A percentile compares a stretch with the other conserved stretches of the same genome.
phyloP scores from a whole-genome alignment of 2,888 invertebrate species.

The Myopa testacea region DNA sequence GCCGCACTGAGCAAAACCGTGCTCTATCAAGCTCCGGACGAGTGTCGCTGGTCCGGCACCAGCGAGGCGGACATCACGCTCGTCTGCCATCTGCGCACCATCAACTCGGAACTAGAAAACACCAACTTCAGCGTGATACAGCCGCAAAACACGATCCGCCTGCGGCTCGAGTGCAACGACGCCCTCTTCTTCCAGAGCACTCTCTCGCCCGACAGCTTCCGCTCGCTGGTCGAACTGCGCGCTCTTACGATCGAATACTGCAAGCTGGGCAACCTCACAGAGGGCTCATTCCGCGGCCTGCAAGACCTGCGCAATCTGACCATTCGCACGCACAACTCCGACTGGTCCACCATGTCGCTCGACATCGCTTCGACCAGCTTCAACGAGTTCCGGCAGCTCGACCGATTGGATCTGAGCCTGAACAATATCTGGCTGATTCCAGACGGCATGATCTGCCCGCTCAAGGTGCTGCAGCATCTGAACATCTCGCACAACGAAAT shows the following conservation, averaged over 20 bases:
- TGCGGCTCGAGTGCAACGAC: constrained; percentile 84
- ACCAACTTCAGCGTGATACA: constrained; percentile 90
- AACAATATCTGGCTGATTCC: constrained; percentile 92
- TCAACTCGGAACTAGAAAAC: constrained; percentile 88
- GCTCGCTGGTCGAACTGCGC: constrained; percentile 83
- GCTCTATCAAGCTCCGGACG: constrained; percentile 84
- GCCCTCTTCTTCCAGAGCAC: constrained; percentile 84
- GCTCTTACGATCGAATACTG: constrained; percentile 87
- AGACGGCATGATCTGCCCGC: constrained; percentile 85
- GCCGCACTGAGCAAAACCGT: constrained; percentile 68
- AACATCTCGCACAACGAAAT: constrained; percentile 89
- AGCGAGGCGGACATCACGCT: constrained; percentile 75
- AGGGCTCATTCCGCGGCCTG: constrained; percentile 83
- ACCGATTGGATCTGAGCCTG: constrained; percentile 85
- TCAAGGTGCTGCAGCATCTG: constrained; percentile 81
- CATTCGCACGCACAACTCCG: constrained; percentile 85
- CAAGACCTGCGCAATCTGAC: constrained; percentile 86
- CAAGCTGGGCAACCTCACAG: constrained; percentile 86
- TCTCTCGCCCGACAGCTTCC: constrained; percentile 81
- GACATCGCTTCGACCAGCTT: constrained; percentile 85
- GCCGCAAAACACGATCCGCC: constrained; percentile 83
- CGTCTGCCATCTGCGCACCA: constrained; percentile 82
- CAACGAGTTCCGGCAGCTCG: constrained; percentile 81
- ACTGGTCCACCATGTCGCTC: constrained; percentile 87
- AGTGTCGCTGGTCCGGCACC: constrained; percentile 73